Conservation (phyloP, 2,113 vertebrate genomes). For the Phyllopteryx taeniolatus region DNA sequence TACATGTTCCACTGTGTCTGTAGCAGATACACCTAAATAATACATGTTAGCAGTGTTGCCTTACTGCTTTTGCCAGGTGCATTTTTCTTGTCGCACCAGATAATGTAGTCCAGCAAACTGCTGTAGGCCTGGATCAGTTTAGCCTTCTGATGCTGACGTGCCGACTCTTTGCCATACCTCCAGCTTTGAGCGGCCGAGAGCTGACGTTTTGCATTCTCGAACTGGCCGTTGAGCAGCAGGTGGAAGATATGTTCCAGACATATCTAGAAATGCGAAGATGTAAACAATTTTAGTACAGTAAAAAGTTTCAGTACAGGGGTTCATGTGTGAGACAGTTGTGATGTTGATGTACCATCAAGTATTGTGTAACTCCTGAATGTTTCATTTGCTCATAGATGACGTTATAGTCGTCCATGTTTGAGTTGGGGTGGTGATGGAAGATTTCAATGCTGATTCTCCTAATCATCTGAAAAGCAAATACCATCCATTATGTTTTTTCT, state of each 20-base stretch:
- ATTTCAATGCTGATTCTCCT: conserved; percentile 87
- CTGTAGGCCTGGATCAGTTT: conserved; percentile 84
- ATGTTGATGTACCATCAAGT: conserved; percentile 76
- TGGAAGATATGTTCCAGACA: conserved; percentile 85
- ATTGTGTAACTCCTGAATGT: conserved; percentile 78
- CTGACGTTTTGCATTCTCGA: conserved; percentile 79
- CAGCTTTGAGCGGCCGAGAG: conserved; percentile 81
- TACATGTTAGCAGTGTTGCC: conserved; percentile 28
- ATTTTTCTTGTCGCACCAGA: conserved; percentile 78
- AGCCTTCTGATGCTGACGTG: conserved; percentile 64
- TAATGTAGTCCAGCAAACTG: conserved; percentile 82
- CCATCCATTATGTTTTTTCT: neutral
- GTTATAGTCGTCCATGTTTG: conserved; percentile 76
- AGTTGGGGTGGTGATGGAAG: conserved; percentile 80
- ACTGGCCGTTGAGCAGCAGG: conserved; percentile 78
- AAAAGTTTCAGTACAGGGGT: neutral
- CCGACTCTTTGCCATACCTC: conserved; percentile 78
- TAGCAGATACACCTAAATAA: conserved; percentile 24
- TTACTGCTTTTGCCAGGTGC: conserved; percentile 66
- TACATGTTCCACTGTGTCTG: no score
- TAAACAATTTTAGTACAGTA: neutral
- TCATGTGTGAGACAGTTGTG: neutral
- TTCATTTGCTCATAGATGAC: conserved; percentile 85
- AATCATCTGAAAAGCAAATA: conserved; percentile 68
- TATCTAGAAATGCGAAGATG: conserved; percentile 66